phyloP scores from a whole-genome alignment of 2,113 vertebrate genomes.

The Nannobrachium achirus region DNA sequence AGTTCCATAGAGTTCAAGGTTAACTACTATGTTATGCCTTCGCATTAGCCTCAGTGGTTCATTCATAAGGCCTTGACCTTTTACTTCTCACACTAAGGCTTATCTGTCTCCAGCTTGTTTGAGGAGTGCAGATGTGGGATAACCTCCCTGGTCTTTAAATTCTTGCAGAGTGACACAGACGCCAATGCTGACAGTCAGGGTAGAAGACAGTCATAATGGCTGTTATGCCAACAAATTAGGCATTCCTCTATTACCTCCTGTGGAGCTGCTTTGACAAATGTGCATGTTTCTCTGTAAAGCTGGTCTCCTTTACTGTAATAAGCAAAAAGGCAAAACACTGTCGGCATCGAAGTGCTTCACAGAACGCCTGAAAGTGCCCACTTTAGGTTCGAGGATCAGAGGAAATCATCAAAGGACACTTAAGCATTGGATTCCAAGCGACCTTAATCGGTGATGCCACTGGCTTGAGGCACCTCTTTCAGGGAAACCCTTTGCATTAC shows the following conservation, averaged over 20 bases:
- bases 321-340: neutral
- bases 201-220: constrained; percentile 2
- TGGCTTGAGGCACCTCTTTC: neutral
- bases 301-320: constrained; percentile 7
- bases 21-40: neutral
- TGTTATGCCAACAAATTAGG: neutral
- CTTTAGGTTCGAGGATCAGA: neutral
- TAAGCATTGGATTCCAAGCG: neutral
- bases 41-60: neutral
- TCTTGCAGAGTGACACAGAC: neutral
- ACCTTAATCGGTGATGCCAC: neutral
- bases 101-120: neutral
- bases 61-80: neutral
- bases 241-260: neutral
- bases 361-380: constrained; percentile 34
- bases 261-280: neutral
- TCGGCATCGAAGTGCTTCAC: constrained; percentile 29
- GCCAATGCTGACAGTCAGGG: neutral
- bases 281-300: neutral
- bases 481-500: neutral
- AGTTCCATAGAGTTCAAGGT: no score
- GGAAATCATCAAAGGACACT: neutral
- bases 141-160: neutral
- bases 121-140: neutral
- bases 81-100: neutral